Percentiles rank a stretch among this genome's conserved stretches.
These are phyloP conservation scores for Sander lucioperca DNA, from an alignment of 2,113 vertebrate species.

Conservation along the genomic window DNA sequence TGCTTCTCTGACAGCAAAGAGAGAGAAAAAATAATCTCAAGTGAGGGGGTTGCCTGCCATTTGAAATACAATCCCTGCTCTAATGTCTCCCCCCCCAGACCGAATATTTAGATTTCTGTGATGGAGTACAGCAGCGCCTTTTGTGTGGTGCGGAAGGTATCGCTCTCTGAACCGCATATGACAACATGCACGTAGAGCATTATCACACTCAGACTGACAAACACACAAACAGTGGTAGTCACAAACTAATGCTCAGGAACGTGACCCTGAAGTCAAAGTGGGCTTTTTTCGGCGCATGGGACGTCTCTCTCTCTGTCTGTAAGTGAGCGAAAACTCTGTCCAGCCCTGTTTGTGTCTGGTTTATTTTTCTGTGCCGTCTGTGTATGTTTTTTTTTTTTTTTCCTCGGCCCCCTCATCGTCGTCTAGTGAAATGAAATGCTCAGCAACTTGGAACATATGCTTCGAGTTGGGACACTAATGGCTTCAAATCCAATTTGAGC, in stretches of 20 bases:
- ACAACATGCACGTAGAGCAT: conserved; percentile 49
- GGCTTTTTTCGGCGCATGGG: conserved; percentile 57
- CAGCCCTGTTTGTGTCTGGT: conserved; percentile 64
- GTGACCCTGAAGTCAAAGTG: conserved; percentile 73
- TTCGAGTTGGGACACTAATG: conserved; percentile 76
- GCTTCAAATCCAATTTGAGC: conserved; percentile 72
- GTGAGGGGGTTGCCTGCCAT: conserved; percentile 36
- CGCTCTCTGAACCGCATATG: conserved; percentile 59
- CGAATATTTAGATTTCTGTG: conserved; percentile 76
- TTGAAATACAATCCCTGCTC: conserved; percentile 78
- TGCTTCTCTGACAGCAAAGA: conserved; percentile 54
- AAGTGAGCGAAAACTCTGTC: conserved; percentile 35
- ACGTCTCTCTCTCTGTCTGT: conserved; percentile 41
- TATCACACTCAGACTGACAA: conserved; percentile 12
- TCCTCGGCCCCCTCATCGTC: conserved; percentile 33
- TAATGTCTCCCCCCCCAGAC: conserved; percentile 52
- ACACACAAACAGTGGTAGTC: conserved; percentile 35
- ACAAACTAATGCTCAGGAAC: conserved; percentile 67
- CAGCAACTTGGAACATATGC: conserved; percentile 78
- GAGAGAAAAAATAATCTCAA: not conserved
- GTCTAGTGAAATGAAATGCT: conserved; percentile 74
- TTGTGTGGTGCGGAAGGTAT: conserved; percentile 65
- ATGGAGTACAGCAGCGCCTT: conserved; percentile 70
- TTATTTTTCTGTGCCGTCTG: conserved; percentile 69
- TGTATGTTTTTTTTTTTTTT: conserved; percentile 10